These are phyloP conservation scores for Sarotherodon lohbergeri DNA, from an alignment of 2,113 vertebrate species.

Conservation along the genomic window DNA sequence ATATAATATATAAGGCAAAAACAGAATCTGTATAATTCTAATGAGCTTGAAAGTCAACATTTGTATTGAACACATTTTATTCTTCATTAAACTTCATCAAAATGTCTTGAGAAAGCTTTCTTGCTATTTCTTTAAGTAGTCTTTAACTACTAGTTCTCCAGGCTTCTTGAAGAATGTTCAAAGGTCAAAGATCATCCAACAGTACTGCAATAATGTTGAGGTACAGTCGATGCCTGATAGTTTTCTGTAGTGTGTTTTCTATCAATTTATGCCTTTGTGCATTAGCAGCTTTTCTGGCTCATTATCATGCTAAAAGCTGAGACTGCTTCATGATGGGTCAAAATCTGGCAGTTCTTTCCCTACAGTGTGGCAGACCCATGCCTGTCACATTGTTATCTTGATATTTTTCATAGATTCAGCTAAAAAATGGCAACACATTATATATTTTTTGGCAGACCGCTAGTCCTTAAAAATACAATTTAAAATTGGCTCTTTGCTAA, in stretches of 20 bases:
- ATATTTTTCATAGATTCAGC: background rate
- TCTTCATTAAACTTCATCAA: background rate
- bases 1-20: background rate
- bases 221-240: background rate
- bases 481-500: background rate
- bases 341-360: background rate
- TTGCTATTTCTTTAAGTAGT: background rate
- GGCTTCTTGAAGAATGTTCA: background rate
- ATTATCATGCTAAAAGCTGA: background rate
- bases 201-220: background rate
- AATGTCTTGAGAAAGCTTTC: background rate
- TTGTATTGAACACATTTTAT: background rate
- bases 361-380: background rate
- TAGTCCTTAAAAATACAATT: background rate
- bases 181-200: background rate
- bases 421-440: background rate
- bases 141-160: background rate
- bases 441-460: background rate
- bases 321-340: background rate
- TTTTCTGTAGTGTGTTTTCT: background rate
- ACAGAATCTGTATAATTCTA: background rate
- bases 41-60: background rate
- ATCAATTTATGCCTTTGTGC: background rate
- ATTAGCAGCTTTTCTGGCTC: background rate
- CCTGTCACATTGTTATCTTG: background rate